phyloP scores from a whole-genome alignment of 2,113 vertebrate species.

The Oreochromis aureus region DNA sequence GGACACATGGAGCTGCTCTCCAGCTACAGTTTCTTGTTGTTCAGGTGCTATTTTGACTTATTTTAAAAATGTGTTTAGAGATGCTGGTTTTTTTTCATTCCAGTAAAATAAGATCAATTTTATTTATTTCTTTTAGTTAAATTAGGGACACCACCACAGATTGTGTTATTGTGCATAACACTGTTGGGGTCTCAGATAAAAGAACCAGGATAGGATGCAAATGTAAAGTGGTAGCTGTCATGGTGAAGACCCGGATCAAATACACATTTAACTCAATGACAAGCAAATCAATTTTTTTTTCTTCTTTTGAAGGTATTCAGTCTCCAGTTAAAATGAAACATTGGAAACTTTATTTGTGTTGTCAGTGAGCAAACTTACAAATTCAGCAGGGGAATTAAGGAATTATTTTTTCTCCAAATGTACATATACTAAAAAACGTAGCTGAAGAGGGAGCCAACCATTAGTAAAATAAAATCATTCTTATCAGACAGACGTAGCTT shows the following conservation, averaged over 20 bases:
- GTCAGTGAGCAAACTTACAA: neutral
- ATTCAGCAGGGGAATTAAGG: neutral
- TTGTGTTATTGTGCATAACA: neutral
- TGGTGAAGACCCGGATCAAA: neutral
- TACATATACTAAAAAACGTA: neutral
- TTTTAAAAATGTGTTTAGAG: neutral
- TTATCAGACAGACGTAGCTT: neutral
- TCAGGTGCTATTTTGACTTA: neutral
- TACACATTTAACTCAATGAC: neutral
- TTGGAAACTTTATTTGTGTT: neutral
- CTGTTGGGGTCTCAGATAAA: neutral
- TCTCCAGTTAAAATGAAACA: neutral
- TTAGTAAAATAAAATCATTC: neutral
- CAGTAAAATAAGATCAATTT: neutral
- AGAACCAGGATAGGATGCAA: neutral
- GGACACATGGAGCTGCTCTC: neutral
- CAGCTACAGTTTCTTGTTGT: neutral
- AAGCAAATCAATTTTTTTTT: neutral
- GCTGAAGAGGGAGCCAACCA: no score
- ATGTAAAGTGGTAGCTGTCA: neutral
- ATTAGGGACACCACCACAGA: neutral
- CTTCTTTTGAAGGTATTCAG: neutral
- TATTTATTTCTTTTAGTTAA: neutral
- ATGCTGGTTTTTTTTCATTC: neutral
- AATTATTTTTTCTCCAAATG: fast-evolving